phyloP scores from a whole-genome alignment of 2,113 vertebrate genomes.

The Myxocyprinus asiaticus region DNA sequence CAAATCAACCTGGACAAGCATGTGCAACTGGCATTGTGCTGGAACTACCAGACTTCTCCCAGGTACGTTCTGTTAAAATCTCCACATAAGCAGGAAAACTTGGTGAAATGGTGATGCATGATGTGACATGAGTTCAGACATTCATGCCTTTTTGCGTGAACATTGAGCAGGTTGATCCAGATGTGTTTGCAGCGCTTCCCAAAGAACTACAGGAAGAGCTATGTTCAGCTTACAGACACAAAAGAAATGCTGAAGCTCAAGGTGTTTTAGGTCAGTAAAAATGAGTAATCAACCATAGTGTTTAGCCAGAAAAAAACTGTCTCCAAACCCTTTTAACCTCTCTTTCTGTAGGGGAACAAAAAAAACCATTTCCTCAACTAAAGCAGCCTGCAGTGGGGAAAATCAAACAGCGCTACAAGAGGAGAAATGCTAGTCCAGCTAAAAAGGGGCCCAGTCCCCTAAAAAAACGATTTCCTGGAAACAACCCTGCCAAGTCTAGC shows the following conservation, averaged over 20 bases:
- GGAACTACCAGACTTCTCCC: constrained; percentile 91
- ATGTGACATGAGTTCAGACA: no score
- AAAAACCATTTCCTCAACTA: constrained; percentile 81
- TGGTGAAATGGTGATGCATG: no score
- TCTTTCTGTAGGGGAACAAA: constrained; percentile 73
- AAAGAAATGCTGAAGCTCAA: constrained; percentile 71
- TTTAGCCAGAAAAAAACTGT: no score
- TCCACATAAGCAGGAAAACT: no score
- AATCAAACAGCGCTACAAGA: constrained; percentile 84
- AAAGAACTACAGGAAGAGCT: constrained; percentile 92
- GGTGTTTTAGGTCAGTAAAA: constrained; percentile 58
- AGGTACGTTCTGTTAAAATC: constrained; percentile 72
- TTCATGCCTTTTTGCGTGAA: neutral
- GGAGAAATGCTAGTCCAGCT: constrained; percentile 75
- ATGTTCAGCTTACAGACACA: constrained; percentile 85
- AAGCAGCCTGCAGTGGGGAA: constrained; percentile 76
- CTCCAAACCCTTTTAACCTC: neutral
- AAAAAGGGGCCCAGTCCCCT: constrained; percentile 84
- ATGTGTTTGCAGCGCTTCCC: constrained; percentile 93
- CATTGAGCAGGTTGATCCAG: constrained; percentile 88
- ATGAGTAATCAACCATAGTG: neutral
- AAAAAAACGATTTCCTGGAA: constrained; percentile 75
- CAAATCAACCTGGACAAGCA: constrained; percentile 79
- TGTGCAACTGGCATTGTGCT: constrained; percentile 82
- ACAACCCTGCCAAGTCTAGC: constrained; percentile 79